Base-by-base conservation (phyloP, 2,113 vertebrate genomes). In the Rhea americana region DNA sequence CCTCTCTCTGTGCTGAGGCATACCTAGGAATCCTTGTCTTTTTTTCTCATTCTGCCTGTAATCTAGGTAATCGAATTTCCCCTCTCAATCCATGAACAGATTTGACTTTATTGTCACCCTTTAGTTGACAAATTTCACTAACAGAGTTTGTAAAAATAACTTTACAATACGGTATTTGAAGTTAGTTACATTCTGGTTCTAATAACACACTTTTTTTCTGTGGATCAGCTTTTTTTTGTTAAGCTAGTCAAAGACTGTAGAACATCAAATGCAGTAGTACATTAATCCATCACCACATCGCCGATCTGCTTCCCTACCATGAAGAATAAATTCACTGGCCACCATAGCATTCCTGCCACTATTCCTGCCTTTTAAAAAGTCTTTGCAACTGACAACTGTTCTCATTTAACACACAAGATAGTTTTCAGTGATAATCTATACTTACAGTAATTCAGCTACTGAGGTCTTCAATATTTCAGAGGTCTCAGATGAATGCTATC, bases 401-500 rank as follows among this genome's bases (percentile, higher is more conserved):
- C 30, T 82, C 18, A 53, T 89, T 81, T 88, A 87, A 85, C 58
- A 94, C 61, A 82, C 68, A 51, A 83, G 61, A 39, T 32, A 87
- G 43, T 85, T 96, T 93, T 91, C 91, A 90, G 50, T 76, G 30
- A 89, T 70, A 93, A 90, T 32, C 70, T 79, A 82, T 51, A 88
- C n/a, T 92, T 82, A 90, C 35, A 84, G 88, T 62, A 91, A 93
- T 67, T 82, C 77, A 76, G 55, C 50, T 83, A 71, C 43, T 45
- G 82, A 0, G 0, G n/a, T 76, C 11, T 53, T 73, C 35, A 28
- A 30, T 53, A 35, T 85, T 93, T 87, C 66, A 8, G 7, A 86
- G 94, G 74, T 66, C 77, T 94, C 58, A 86, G 62, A 89, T 79
- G 83, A 95, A 82, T 76, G 53, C 77, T 87, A 94, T 95, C 91